Evolutionary conservation across 2,888 invertebrate genomes (phyloP).

Genomic region (Eledone cirrhosa): DNA sequence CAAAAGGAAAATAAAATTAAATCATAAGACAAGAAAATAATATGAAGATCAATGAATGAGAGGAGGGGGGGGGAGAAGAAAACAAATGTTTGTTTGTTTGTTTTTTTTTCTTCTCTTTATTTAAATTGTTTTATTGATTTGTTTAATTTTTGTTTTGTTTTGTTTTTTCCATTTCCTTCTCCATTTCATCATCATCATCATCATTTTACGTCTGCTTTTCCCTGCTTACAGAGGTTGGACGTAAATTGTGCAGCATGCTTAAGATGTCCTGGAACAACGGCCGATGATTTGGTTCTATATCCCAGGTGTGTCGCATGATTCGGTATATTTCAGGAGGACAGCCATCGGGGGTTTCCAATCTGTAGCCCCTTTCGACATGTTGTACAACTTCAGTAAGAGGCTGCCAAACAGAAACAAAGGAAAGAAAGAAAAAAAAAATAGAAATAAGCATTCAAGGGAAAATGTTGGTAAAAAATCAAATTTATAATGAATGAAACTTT

Average conservation of each 20-base stretch:
- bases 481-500: too few species aligned
- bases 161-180: background rate
- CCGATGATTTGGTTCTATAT: constrained; percentile 85
- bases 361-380: constrained; percentile 97
- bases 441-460: too few species aligned
- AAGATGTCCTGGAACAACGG: constrained; percentile 85
- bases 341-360: constrained; percentile 99
- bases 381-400: constrained; percentile 78
- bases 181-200: too few species aligned
- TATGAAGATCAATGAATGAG: background rate
- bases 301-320: constrained; percentile 97
- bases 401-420: background rate
- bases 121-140: too few species aligned
- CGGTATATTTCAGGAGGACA: constrained; percentile 95
- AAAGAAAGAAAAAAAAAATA: background rate
- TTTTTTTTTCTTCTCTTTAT: too few species aligned
- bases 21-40: too few species aligned
- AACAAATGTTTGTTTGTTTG: too few species aligned
- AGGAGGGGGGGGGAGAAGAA: background rate
- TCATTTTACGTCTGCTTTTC: too few species aligned
- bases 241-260: constrained; percentile 69
- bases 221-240: constrained; percentile 52
- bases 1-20: too few species aligned
- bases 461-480: too few species aligned
- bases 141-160: background rate